Conservation (phyloP, 2,888 invertebrate species). For the Lutraria lutraria region DNA sequence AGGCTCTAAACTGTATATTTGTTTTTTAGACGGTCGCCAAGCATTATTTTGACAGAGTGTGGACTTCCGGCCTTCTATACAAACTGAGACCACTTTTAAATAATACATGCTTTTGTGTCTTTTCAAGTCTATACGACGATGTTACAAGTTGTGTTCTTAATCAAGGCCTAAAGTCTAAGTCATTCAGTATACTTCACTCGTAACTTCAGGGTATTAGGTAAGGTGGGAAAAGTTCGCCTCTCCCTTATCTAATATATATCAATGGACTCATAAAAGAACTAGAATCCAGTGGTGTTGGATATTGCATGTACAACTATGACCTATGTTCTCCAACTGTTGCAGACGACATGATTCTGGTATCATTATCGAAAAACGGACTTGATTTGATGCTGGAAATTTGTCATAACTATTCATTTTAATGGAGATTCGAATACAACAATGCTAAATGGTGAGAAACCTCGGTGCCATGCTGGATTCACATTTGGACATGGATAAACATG, state of each 20-base stretch:
- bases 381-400: neutral
- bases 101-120: neutral
- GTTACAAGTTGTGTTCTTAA: neutral
- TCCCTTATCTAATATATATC: neutral
- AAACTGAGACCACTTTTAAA: too few relatives aligned
- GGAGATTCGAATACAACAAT: neutral
- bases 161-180: neutral
- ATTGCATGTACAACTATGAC: neutral
- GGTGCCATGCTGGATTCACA: too few relatives aligned
- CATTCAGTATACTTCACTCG: neutral
- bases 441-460: too few relatives aligned
- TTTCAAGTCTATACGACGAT: neutral
- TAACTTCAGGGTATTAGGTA: neutral
- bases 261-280: neutral
- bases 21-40: too few relatives aligned
- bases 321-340: neutral
- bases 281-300: neutral
- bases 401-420: neutral
- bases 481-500: too few relatives aligned
- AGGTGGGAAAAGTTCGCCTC: neutral
- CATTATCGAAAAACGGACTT: neutral
- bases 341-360: neutral
- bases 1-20: neutral
- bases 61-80: too few relatives aligned
- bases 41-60: too few relatives aligned